These are phyloP conservation scores for Nesoenas mayeri DNA, from an alignment of 2,113 vertebrate species.

Conservation along the genomic window DNA sequence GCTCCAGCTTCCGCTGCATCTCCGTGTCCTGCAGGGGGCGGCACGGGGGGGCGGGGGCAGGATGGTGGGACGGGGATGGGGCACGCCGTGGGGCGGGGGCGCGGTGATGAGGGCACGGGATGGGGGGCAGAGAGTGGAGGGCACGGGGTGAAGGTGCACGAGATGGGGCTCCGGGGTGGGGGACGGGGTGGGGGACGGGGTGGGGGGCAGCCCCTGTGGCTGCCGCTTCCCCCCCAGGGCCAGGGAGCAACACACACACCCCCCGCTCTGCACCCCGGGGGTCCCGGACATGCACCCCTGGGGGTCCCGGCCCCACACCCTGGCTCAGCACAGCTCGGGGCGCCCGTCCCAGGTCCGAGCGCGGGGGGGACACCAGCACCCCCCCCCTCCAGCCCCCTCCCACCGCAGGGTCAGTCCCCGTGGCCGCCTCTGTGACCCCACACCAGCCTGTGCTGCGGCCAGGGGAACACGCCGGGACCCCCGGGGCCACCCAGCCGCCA, in stretches of 20 bases:
- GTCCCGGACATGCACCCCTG: neutral
- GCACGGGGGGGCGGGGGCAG: neutral
- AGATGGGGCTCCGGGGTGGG: no score
- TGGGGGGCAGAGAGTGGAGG: neutral
- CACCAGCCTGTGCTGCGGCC: neutral
- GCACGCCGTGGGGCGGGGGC: no score
- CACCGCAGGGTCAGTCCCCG: neutral
- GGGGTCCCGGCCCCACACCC: neutral
- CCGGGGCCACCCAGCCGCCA: neutral
- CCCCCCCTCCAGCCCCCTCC: neutral
- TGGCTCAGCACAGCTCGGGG: neutral
- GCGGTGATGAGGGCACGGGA: no score
- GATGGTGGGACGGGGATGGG: no score
- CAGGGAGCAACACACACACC: no score
- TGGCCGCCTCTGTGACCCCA: neutral
- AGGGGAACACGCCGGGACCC: neutral
- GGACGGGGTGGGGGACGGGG: no score
- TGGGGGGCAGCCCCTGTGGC: no score
- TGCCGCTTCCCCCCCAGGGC: no score
- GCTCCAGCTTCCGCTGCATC: slow-evolving; percentile 92
- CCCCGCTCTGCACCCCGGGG: no score
- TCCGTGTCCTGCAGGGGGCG: slow-evolving; percentile 84
- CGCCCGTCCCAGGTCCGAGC: neutral
- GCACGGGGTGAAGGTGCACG: neutral
- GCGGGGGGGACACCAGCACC: neutral